Conservation (phyloP, 2,888 invertebrate genomes). For the Tetragnatha montana region DNA sequence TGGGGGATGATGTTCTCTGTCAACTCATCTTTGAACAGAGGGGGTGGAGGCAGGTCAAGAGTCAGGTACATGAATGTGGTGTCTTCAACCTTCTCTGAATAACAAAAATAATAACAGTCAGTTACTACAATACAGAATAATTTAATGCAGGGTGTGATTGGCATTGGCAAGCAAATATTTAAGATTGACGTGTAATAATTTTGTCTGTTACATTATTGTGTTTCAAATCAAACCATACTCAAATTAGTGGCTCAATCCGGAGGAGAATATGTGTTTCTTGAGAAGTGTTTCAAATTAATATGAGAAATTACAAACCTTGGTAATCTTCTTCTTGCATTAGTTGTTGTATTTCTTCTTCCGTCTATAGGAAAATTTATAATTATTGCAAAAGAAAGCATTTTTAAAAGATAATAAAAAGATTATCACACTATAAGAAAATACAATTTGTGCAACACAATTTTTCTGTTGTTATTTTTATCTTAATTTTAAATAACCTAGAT, state of each 20-base stretch:
- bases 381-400: no score
- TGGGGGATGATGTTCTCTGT: slow-evolving; percentile 99
- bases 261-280: background rate
- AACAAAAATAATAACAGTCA: background rate
- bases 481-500: no score
- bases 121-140: no score
- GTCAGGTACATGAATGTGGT: slow-evolving; percentile 97
- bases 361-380: slow-evolving; percentile 77
- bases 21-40: slow-evolving; percentile 97
- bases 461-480: no score
- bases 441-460: no score
- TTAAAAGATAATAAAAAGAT: no score
- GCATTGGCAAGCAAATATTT: no score
- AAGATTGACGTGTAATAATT: no score
- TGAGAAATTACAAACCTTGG: slow-evolving; percentile 77
- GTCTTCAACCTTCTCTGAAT: slow-evolving; percentile 82
- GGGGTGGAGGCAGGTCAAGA: slow-evolving; percentile 98
- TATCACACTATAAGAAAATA: no score
- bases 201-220: no score
- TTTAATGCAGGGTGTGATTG: no score
- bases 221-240: no score
- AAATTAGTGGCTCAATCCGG: background rate
- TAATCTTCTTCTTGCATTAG: slow-evolving; percentile 89
- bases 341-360: slow-evolving; percentile 89
- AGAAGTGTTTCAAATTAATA: background rate